Percentiles rank a stretch among this genome's conserved stretches.
These are phyloP conservation scores for Drosophila eohydei DNA, from an alignment of 2,888 invertebrate species.

Conservation along the genomic window DNA sequence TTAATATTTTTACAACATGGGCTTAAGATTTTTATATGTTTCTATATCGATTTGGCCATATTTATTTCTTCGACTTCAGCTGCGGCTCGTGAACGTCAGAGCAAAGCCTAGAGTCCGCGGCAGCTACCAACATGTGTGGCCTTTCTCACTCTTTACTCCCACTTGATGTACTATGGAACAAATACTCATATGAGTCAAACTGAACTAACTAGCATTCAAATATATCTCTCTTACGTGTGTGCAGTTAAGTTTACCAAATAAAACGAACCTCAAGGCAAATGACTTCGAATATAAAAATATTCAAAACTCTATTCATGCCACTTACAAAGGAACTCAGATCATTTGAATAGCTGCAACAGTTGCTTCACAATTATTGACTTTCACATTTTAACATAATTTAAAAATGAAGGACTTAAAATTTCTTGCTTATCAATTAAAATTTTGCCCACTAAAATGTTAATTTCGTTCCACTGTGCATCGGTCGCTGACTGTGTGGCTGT, in stretches of 20 bases:
- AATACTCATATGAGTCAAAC: too few species aligned
- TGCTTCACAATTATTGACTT: background rate
- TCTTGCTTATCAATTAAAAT: background rate
- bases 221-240: too few species aligned
- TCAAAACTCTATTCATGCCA: too few species aligned
- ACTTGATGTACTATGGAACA: background rate
- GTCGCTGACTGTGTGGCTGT: conserved; percentile 16
- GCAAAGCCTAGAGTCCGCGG: conserved; percentile 1
- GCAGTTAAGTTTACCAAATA: too few species aligned
- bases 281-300: too few species aligned
- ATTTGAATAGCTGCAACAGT: background rate
- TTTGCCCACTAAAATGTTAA: background rate
- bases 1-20: conserved; percentile 9
- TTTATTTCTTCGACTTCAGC: conserved; percentile 33
- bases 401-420: background rate
- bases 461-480: conserved; percentile 7
- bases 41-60: conserved; percentile 24
- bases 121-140: conserved; percentile 33
- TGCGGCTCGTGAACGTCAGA: background rate
- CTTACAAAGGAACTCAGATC: too few species aligned
- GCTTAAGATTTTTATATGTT: conserved; percentile 12
- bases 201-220: too few species aligned
- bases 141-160: conserved; percentile 32
- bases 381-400: too few species aligned
- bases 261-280: too few species aligned